Percentiles rank a stretch among this genome's conserved stretches.
Evolutionary conservation across 92 coral and sea anemone species (phyloP).

Genomic region (Actinernus sp.): DNA sequence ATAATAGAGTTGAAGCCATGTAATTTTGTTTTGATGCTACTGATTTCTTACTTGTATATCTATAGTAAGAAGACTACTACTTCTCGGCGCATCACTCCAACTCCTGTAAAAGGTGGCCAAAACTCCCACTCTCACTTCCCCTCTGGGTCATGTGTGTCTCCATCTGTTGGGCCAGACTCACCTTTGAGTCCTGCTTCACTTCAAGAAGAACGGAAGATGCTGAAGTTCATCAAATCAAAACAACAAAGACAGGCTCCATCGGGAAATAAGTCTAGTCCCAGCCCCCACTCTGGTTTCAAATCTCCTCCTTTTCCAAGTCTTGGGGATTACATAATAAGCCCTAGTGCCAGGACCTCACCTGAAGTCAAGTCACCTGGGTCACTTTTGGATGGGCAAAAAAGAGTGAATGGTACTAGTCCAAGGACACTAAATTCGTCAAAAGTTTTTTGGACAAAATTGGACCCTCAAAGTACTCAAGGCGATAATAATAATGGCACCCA

Average conservation of each 20-base stretch:
- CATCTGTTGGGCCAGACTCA: conserved; percentile 32
- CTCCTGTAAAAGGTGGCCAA: conserved; percentile 64
- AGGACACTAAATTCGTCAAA: no score
- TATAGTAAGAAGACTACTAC: conserved; percentile 75
- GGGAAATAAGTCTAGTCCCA: conserved; percentile 64
- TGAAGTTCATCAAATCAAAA: conserved; percentile 71
- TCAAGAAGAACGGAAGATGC: conserved; percentile 77
- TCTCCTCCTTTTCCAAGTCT: conserved; percentile 70
- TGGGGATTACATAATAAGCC: conserved; percentile 68
- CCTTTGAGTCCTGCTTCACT: conserved; percentile 73
- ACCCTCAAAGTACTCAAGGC: no score
- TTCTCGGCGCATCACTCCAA: conserved; percentile 89
- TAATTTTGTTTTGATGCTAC: neutral
- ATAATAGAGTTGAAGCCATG: no score
- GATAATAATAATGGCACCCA: neutral
- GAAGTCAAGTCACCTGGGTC: neutral
- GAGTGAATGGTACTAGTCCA: neutral
- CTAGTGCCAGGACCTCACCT: conserved; percentile 14
- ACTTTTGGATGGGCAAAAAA: neutral
- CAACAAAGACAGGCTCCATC: conserved; percentile 59
- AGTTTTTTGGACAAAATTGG: no score
- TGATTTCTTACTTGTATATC: neutral
- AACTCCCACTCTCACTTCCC: conserved; percentile 56
- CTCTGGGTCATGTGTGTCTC: conserved; percentile 32
- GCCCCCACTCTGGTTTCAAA: conserved; percentile 57